A percentile compares a stretch with the other conserved stretches of the same genome.
phyloP scores from a whole-genome alignment of 2,113 vertebrate genomes.

The Atherinomorus stipes region DNA sequence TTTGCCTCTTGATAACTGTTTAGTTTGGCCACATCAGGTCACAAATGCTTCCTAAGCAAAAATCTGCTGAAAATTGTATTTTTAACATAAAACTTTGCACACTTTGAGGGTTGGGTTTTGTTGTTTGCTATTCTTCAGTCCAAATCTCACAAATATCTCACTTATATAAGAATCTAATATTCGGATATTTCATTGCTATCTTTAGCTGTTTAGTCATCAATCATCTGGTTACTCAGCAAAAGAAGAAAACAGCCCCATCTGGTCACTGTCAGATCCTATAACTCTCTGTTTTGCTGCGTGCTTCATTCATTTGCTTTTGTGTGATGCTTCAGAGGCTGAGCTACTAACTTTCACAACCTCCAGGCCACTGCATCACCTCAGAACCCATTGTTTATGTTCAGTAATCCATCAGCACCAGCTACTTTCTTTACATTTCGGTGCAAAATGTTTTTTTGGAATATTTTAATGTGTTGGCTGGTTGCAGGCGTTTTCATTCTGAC shows the following conservation, averaged over 20 bases:
- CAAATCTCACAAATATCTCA: slow-evolving; percentile 7
- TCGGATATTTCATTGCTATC: slow-evolving; percentile 32
- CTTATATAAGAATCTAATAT: slow-evolving; percentile 8
- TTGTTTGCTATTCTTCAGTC: neutral
- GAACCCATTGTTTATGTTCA: slow-evolving; percentile 19
- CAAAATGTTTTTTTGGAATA: slow-evolving; percentile 26
- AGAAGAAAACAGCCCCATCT: slow-evolving; percentile 37
- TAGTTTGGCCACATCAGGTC: neutral
- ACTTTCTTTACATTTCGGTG: slow-evolving; percentile 14
- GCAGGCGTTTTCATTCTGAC: slow-evolving; percentile 50
- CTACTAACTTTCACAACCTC: slow-evolving; percentile 10
- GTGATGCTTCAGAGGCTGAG: slow-evolving; percentile 8
- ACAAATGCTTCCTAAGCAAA: neutral
- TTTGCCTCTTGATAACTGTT: neutral
- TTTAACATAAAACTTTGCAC: neutral
- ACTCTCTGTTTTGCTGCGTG: slow-evolving; percentile 18
- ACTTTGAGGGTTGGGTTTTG: neutral
- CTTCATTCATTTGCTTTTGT: slow-evolving; percentile 17
- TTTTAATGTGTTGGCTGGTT: slow-evolving; percentile 40
- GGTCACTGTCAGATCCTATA: slow-evolving; percentile 37
- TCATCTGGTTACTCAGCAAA: slow-evolving; percentile 35
- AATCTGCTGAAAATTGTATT: neutral
- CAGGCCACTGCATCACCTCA: slow-evolving; percentile 26
- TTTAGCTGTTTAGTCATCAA: slow-evolving; percentile 49
- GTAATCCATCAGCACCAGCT: slow-evolving; percentile 15